Evolutionary conservation across 2,888 invertebrate species (phyloP).

Genomic region (Stenolophus ochropezus): DNA sequence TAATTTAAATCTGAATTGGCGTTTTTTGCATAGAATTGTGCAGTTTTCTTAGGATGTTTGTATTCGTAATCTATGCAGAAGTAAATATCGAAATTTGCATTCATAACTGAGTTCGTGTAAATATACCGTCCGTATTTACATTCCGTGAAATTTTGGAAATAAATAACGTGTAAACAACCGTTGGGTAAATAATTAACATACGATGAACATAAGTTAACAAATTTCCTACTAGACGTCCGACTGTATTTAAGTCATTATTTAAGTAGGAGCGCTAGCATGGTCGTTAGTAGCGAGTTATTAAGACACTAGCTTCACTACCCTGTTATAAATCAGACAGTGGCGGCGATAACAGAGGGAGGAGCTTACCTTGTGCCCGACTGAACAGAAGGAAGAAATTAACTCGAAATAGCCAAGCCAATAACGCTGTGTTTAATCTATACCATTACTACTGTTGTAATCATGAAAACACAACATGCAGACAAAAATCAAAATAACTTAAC

Average conservation of each 20-base stretch:
- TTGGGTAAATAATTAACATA: conserved; percentile 46
- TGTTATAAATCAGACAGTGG: conserved; percentile 45
- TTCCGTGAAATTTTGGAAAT: background rate
- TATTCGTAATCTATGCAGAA: background rate
- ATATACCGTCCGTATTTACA: background rate
- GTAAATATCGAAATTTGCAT: background rate
- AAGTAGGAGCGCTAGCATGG: conserved; percentile 13
- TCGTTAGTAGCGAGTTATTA: conserved; percentile 53
- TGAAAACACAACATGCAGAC: too few relatives aligned
- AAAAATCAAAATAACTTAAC: too few relatives aligned
- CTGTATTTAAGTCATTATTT: conserved; percentile 55
- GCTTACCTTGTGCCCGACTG: background rate
- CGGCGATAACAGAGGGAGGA: conserved; percentile 24
- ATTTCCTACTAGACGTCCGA: conserved; percentile 30
- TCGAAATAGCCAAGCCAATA: background rate
- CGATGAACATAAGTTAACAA: conserved; percentile 45
- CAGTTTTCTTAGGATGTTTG: too few relatives aligned
- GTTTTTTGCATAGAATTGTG: too few relatives aligned
- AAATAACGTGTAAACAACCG: conserved; percentile 33
- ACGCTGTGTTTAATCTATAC: background rate
- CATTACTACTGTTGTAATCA: too few relatives aligned
- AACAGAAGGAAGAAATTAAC: background rate
- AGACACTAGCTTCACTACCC: conserved; percentile 46
- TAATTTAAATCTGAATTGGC: too few relatives aligned
- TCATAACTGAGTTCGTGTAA: background rate